These are phyloP conservation scores for Drosophila paramelanica DNA, from an alignment of 2,888 invertebrate genomes.

Conservation along the genomic window DNA sequence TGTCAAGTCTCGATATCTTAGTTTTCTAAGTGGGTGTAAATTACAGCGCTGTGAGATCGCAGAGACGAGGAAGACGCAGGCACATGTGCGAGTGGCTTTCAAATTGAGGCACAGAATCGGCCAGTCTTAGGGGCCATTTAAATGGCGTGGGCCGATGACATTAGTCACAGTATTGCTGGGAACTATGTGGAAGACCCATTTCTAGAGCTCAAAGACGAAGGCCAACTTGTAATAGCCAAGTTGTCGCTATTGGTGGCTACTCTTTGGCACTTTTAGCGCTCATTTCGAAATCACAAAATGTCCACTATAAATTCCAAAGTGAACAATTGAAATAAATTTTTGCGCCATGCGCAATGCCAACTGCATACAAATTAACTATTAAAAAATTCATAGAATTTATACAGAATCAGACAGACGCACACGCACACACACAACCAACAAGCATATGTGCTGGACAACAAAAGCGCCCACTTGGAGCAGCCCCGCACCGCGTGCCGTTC, in stretches of 20 bases:
- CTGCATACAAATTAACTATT: slow-evolving; percentile 81
- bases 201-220: slow-evolving; percentile 13
- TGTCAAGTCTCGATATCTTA: slow-evolving; percentile 41
- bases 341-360: slow-evolving; percentile 79
- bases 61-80: slow-evolving; percentile 5
- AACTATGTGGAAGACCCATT: slow-evolving; percentile 48
- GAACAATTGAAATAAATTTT: slow-evolving; percentile 83
- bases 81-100: slow-evolving; percentile 6
- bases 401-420: slow-evolving; percentile 47
- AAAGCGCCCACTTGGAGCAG: slow-evolving; percentile 71
- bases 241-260: slow-evolving; percentile 34
- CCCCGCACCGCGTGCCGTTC: slow-evolving; percentile 5
- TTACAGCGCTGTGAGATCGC: slow-evolving; percentile 58
- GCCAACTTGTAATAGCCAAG: slow-evolving; percentile 43
- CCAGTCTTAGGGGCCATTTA: slow-evolving; percentile 38
- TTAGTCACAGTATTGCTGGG: slow-evolving; percentile 66
- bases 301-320: slow-evolving; percentile 82
- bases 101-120: slow-evolving; percentile 38
- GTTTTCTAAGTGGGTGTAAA: slow-evolving; percentile 80
- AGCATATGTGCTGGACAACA: slow-evolving; percentile 34
- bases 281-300: slow-evolving; percentile 81
- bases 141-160: slow-evolving; percentile 73
- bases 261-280: slow-evolving; percentile 56
- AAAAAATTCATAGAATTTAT: slow-evolving; percentile 82
- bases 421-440: slow-evolving; percentile 18